Evolutionary conservation across 1,140 invertebrate species (phyloP), one percentile per base, ranked within the genome.

Genomic region (Camponotus floridanus): DNA sequence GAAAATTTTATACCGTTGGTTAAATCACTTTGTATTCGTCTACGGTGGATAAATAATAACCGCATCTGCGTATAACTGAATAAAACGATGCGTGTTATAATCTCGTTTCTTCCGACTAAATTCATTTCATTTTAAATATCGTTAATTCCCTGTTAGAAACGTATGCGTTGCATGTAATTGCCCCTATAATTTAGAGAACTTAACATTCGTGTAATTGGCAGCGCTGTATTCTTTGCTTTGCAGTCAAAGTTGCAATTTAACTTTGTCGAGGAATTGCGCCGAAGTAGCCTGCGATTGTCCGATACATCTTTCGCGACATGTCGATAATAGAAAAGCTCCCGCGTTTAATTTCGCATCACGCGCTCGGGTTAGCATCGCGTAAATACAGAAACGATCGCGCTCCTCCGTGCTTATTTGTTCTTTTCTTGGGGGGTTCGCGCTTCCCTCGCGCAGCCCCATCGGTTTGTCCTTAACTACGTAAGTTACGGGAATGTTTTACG

Each of bases 401-500:
- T 57, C 18, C 26, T 73, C 33, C 33, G 33, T 59, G 36, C 67
- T 62, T 83, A 74, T 74, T 83, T 83, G 79, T 61, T 61, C 79
- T 48, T 61, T 33, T n/a, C n/a, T n/a, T 7, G 15, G 31, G 26
- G 67, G 48, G 55, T 51, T 73, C 7, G 6, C 11, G 21, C 6
- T 45, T 4, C 31, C 13, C 26, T 31, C 36, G 65, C 48, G 64
- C 8, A 15, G 9, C 78, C 39, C 79, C 42, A 81, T 81, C 79
- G 79, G 67, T 81, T 73, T 81, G 79, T 73, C 67, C 57, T 74
- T 83, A 83, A 83, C 79, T 74, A 83, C 39, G 68, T 83, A 83
- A 83, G 68, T 83, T 74, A 83, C 79, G 79, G 42, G 67, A 81
- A 61, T 74, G 79, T 74, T 83, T 83, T 81, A 81, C 79, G 79